These are phyloP conservation scores for Rousettus leschenaultii DNA, from an alignment of 2,113 vertebrate species.

Conservation along the genomic window DNA sequence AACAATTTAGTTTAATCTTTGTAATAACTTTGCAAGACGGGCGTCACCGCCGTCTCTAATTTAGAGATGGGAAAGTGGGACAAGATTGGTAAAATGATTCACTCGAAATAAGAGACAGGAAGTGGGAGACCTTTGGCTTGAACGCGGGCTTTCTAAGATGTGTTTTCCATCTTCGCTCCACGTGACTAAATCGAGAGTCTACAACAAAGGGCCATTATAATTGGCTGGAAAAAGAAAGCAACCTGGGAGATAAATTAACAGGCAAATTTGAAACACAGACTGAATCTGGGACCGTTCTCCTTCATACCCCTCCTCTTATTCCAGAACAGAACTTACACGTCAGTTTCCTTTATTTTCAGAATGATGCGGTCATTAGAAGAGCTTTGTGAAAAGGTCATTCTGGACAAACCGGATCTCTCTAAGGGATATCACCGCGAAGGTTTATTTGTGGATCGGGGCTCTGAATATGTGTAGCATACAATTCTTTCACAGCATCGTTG, in stretches of 20 bases:
- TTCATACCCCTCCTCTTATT: background rate
- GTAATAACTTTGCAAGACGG: background rate
- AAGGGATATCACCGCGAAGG: background rate
- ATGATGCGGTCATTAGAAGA: background rate
- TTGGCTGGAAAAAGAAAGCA: background rate
- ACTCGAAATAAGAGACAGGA: background rate
- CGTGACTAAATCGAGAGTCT: background rate
- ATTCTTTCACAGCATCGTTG: background rate
- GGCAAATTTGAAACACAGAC: background rate
- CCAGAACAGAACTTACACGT: background rate
- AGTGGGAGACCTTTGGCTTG: background rate
- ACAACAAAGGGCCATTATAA: background rate
- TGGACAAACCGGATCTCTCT: background rate
- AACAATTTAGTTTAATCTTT: background rate
- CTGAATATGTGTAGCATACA: background rate
- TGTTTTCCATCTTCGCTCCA: background rate
- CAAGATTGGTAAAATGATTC: background rate
- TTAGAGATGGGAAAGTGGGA: background rate
- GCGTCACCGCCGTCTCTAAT: background rate
- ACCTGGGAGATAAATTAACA: conserved; percentile 11
- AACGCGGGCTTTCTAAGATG: background rate
- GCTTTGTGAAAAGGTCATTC: background rate
- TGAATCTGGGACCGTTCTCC: background rate
- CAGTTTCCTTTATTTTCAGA: background rate
- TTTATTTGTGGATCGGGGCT: background rate